These are phyloP conservation scores for Drymonia ruficornis DNA, from an alignment of 2,888 invertebrate species.

Conservation along the genomic window DNA sequence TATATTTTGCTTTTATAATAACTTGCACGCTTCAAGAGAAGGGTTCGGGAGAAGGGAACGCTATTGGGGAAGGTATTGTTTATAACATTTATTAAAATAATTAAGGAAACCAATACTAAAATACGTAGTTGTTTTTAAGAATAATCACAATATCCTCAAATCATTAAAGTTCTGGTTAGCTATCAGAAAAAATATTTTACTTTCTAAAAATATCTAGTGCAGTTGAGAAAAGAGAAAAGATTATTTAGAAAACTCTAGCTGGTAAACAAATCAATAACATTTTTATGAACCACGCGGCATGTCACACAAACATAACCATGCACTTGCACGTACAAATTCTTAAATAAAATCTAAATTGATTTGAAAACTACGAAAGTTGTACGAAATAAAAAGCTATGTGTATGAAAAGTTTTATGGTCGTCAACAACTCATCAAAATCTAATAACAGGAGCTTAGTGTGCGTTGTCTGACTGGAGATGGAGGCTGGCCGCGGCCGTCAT, in stretches of 20 bases:
- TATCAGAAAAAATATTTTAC: too few relatives aligned
- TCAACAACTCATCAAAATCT: slow-evolving; percentile 73
- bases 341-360: slow-evolving; percentile 38
- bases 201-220: neutral
- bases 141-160: too few relatives aligned
- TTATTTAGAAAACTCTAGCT: slow-evolving; percentile 4
- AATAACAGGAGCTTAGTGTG: slow-evolving; percentile 65
- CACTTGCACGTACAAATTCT: slow-evolving; percentile 13
- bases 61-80: too few relatives aligned
- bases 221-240: too few relatives aligned
- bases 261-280: slow-evolving; percentile 20
- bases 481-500: slow-evolving; percentile 57
- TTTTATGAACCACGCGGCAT: slow-evolving; percentile 6
- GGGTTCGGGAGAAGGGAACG: too few relatives aligned
- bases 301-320: slow-evolving; percentile 14
- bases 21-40: too few relatives aligned
- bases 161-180: too few relatives aligned
- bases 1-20: too few relatives aligned
- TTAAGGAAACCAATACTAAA: too few relatives aligned
- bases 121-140: too few relatives aligned
- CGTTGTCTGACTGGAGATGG: slow-evolving; percentile 34
- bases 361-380: slow-evolving; percentile 30
- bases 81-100: too few relatives aligned
- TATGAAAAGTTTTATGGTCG: slow-evolving; percentile 48
- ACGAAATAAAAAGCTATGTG: slow-evolving; percentile 33